Conservation (phyloP, 1,140 invertebrate genomes). For the Belonocnema kinseyi region DNA sequence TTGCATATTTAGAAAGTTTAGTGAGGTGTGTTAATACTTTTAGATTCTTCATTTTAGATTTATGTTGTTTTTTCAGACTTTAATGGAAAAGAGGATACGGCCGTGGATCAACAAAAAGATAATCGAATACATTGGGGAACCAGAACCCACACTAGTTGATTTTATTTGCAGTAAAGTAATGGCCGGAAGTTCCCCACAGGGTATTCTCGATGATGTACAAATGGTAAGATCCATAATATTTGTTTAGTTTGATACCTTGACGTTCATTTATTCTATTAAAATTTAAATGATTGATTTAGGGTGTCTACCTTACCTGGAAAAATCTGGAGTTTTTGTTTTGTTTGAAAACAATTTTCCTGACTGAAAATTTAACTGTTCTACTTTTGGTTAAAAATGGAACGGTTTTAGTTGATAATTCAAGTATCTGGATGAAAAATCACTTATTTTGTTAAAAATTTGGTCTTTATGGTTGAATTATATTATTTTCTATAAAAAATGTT, state of each 20-base stretch:
- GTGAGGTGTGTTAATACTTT: too few species aligned
- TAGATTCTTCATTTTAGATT: background rate
- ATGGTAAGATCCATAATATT: conserved; percentile 84
- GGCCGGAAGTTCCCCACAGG: conserved; percentile 92
- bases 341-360: too few species aligned
- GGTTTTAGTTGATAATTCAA: too few species aligned
- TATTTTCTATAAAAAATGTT: too few species aligned
- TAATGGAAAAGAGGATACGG: conserved; percentile 98
- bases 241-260: background rate
- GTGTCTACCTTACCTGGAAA: too few species aligned
- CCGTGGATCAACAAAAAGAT: conserved; percentile 99
- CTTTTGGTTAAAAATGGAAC: too few species aligned
- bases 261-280: background rate
- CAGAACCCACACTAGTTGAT: conserved; percentile 97
- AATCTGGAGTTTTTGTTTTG: too few species aligned
- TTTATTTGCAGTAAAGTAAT: conserved; percentile 99
- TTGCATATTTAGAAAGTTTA: too few species aligned
- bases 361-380: too few species aligned
- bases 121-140: conserved; percentile 99
- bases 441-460: too few species aligned
- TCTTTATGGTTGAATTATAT: too few species aligned
- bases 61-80: conserved; percentile 72
- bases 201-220: conserved; percentile 97
- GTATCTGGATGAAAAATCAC: too few species aligned
- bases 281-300: background rate